Percentiles rank a stretch among this genome's conserved stretches.
Evolutionary conservation across 92 coral and sea anemone genomes (phyloP).

Genomic region (Hydrozoanthus gracilis): DNA sequence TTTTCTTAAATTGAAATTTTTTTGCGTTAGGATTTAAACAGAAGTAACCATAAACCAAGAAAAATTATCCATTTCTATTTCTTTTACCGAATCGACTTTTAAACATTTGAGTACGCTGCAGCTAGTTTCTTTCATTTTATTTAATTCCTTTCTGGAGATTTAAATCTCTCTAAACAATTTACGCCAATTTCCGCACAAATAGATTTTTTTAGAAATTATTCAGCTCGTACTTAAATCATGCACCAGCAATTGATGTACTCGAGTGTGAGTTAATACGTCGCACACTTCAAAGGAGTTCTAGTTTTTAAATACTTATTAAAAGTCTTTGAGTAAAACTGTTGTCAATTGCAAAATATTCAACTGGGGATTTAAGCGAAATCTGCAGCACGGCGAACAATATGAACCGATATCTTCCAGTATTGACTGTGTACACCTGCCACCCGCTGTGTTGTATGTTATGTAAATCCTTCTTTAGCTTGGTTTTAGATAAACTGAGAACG

Average conservation of each 20-base stretch:
- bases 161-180: background rate
- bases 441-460: background rate
- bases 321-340: background rate
- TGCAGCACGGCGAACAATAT: background rate
- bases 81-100: background rate
- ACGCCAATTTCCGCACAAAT: background rate
- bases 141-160: background rate
- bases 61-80: background rate
- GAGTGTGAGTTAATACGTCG: background rate
- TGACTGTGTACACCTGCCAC: conserved; percentile 5
- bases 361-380: background rate
- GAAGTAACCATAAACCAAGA: background rate
- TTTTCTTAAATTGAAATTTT: conserved; percentile 22
- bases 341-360: background rate
- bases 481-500: background rate
- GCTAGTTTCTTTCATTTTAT: background rate
- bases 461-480: background rate
- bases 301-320: background rate
- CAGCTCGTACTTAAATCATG: background rate
- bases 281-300: background rate
- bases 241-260: background rate
- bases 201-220: background rate
- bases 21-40: background rate
- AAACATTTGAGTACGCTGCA: background rate
- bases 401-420: background rate